Conservation (phyloP, 53 echinoderm and acorn worm species). For the Crossaster papposus region DNA sequence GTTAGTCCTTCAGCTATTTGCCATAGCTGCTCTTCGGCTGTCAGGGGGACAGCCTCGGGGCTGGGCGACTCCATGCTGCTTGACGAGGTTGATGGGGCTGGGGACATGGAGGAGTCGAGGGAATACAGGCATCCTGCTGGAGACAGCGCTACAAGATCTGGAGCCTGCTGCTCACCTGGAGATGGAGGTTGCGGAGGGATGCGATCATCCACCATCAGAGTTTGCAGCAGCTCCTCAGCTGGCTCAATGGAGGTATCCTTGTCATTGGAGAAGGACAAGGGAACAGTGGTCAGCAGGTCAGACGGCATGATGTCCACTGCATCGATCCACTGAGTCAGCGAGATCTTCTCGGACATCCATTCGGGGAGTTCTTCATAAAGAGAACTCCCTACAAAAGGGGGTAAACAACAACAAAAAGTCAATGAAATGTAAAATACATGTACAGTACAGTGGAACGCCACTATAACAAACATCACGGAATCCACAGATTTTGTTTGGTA, state of each 20-base stretch:
- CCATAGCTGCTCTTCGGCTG: constrained; percentile 47
- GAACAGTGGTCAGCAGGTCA: constrained; percentile 52
- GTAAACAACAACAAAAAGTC: neutral
- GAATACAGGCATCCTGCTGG: constrained; percentile 60
- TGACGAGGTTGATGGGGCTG: neutral
- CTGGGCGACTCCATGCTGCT: constrained; percentile 27
- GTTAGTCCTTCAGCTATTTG: constrained; percentile 56
- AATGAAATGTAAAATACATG: neutral
- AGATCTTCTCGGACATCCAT: constrained; percentile 97
- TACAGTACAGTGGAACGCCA: no score
- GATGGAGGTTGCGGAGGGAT: constrained; percentile 65
- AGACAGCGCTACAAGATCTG: constrained; percentile 65
- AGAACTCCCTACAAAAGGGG: constrained; percentile 31
- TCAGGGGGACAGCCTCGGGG: constrained; percentile 6
- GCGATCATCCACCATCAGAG: constrained; percentile 63
- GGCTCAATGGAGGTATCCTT: constrained; percentile 39
- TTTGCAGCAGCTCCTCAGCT: constrained; percentile 63
- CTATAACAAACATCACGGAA: no score
- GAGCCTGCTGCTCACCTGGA: constrained; percentile 66
- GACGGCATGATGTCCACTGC: constrained; percentile 61
- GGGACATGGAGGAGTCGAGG: constrained; percentile 37
- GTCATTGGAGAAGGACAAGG: constrained; percentile 18
- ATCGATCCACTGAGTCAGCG: constrained; percentile 79
- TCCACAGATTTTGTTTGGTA: no score
- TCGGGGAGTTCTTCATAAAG: constrained; percentile 76